Evolutionary conservation across 2,113 vertebrate species (phyloP).

Genomic region (Hippocampus mohnikei): DNA sequence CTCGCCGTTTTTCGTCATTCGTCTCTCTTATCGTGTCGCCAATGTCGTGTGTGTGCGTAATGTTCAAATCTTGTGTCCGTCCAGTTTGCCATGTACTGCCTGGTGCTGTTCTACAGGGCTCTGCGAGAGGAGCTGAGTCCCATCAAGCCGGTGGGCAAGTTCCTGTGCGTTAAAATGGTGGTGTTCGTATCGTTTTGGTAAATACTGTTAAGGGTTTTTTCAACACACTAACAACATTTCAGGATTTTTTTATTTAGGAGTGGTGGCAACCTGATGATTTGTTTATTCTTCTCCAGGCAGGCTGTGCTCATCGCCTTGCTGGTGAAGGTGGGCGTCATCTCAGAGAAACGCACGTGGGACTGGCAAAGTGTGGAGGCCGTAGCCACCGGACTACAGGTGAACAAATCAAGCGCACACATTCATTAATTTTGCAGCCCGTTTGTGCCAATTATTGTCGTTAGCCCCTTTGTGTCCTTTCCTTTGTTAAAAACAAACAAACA

Average conservation of each 20-base stretch:
- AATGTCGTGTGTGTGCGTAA: not conserved
- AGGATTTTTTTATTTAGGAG: not conserved
- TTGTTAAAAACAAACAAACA: too few species aligned
- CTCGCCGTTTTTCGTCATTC: too few species aligned
- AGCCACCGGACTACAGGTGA: conserved; percentile 92
- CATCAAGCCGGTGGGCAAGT: conserved; percentile 94
- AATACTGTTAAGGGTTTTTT: conserved; percentile 35
- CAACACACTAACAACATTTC: not conserved
- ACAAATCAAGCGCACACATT: not conserved
- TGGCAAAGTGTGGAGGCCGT: conserved; percentile 94
- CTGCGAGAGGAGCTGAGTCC: conserved; percentile 90
- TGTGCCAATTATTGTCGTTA: too few species aligned
- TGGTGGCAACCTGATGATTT: not conserved
- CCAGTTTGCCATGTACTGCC: conserved; percentile 98
- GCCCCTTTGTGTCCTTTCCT: too few species aligned
- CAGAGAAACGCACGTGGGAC: conserved; percentile 87
- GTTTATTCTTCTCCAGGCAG: conserved; percentile 76
- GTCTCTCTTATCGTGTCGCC: too few species aligned
- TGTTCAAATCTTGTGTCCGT: conserved; percentile 11
- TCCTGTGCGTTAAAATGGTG: conserved; percentile 96
- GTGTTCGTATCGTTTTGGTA: conserved; percentile 99
- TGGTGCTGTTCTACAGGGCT: conserved; percentile 93
- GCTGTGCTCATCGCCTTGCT: conserved; percentile 90
- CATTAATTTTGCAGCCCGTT: too few species aligned
- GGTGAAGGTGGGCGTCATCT: conserved; percentile 94